Percentiles rank a stretch among this genome's conserved stretches.
Evolutionary conservation across 2,113 vertebrate species (phyloP).

Genomic region (Ptilonorhynchus violaceus): DNA sequence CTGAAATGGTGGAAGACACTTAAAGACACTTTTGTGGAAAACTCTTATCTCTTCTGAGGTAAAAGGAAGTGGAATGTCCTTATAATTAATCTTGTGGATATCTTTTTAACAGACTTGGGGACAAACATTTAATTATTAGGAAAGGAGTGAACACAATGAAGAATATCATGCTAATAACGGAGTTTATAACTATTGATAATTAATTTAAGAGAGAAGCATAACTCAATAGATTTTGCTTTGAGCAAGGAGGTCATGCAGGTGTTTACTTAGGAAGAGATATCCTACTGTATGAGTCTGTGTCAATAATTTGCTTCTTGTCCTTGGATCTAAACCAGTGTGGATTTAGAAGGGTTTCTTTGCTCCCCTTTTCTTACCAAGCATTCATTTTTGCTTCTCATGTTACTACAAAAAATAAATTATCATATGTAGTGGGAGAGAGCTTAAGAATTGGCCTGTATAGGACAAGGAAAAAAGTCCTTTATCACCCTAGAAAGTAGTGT

Average conservation of each 20-base stretch:
- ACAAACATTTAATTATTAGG: slow-evolving; percentile 23
- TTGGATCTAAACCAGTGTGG: not conserved
- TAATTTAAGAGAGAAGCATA: not conserved
- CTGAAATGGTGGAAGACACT: not conserved
- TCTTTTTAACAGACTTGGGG: slow-evolving; percentile 31
- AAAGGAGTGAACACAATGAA: slow-evolving; percentile 9
- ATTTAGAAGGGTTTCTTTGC: not conserved
- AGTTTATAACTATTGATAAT: slow-evolving; percentile 45
- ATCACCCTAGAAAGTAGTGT: not conserved
- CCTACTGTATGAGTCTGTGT: not conserved
- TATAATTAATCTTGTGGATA: slow-evolving; percentile 42
- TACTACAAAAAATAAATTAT: not conserved
- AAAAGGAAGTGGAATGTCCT: not conserved
- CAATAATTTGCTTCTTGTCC: not conserved
- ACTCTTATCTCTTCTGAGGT: slow-evolving; percentile 13
- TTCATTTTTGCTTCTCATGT: not conserved
- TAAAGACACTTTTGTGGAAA: slow-evolving; percentile 16
- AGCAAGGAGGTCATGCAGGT: not conserved
- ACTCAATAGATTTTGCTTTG: slow-evolving; percentile 9
- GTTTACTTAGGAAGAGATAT: not conserved
- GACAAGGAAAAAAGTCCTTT: not conserved
- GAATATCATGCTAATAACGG: slow-evolving; percentile 20
- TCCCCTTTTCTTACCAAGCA: not conserved
- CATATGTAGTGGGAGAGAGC: not conserved
- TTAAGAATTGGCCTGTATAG: not conserved